Percentiles rank a stretch among this genome's conserved stretches.
These are phyloP conservation scores for Ormyrus labotus DNA, from an alignment of 2,888 invertebrate species.

Conservation along the genomic window DNA sequence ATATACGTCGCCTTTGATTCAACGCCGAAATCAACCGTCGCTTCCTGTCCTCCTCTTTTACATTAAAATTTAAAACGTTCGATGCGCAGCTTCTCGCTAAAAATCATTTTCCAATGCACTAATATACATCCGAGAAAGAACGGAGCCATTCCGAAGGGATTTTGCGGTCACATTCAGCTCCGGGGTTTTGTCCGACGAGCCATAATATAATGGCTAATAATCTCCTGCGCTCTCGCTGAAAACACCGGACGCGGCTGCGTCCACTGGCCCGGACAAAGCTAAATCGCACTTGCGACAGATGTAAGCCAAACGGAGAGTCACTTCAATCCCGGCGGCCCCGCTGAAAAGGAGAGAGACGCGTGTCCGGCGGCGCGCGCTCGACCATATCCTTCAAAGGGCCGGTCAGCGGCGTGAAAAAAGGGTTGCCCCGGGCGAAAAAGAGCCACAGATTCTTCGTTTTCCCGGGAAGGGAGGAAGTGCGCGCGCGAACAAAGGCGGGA, in stretches of 20 bases:
- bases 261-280: slow-evolving; percentile 31
- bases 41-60: background rate
- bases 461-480: slow-evolving; percentile 11
- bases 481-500: background rate
- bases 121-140: too few species aligned
- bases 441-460: background rate
- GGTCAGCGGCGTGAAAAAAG: background rate
- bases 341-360: background rate
- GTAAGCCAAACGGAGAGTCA: slow-evolving; percentile 46
- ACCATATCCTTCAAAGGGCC: slow-evolving; percentile 15
- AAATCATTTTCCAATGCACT: too few species aligned
- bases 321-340: background rate
- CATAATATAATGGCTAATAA: slow-evolving; percentile 20
- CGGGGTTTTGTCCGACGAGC: background rate
- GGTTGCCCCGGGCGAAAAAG: background rate
- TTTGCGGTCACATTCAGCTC: background rate
- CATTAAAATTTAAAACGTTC: too few species aligned
- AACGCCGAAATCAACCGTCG: too few species aligned
- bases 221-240: slow-evolving; percentile 21
- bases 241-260: slow-evolving; percentile 43
- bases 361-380: slow-evolving; percentile 15
- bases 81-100: too few species aligned
- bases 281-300: slow-evolving; percentile 46
- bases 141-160: too few species aligned
- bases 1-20: too few species aligned